phyloP scores from a whole-genome alignment of 2,797 vertebrate species.

The Acanthurus leucopareius region DNA sequence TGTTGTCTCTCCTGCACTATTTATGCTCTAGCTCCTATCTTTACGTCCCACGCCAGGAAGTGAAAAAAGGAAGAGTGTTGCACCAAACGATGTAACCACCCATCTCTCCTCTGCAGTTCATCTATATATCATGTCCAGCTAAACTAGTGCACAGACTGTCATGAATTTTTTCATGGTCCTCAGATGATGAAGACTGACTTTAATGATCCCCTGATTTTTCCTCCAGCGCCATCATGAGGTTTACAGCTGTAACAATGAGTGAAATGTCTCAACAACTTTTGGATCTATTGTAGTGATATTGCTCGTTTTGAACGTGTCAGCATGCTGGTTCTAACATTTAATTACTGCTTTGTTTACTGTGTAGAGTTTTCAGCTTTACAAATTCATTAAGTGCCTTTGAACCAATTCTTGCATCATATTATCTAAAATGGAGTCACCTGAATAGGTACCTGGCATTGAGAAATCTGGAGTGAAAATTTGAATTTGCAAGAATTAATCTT shows the following conservation, averaged over 20 bases:
- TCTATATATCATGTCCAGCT: neutral
- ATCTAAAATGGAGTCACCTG: too few relatives aligned
- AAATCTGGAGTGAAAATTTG: too few relatives aligned
- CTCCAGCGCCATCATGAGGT: neutral
- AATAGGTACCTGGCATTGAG: too few relatives aligned
- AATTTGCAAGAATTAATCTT: too few relatives aligned
- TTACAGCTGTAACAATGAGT: neutral
- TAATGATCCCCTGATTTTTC: neutral
- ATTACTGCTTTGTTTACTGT: too few relatives aligned
- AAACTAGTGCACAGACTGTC: too few relatives aligned
- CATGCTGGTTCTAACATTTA: too few relatives aligned
- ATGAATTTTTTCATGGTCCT: neutral
- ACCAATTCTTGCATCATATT: too few relatives aligned
- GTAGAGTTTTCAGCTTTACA: too few relatives aligned
- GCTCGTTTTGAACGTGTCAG: too few relatives aligned
- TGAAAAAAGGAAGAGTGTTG: conserved; percentile 9
- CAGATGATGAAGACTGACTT: neutral
- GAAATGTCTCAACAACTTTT: neutral
- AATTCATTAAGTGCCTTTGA: too few relatives aligned
- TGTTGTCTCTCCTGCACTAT: conserved; percentile 16
- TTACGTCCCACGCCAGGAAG: conserved; percentile 23
- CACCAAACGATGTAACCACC: neutral
- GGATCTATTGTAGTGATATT: too few relatives aligned
- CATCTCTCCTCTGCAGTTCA: neutral
- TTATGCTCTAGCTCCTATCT: conserved; percentile 14